Evolutionary conservation across 2,888 invertebrate species (phyloP).

Genomic region (Brachylomia viminalis): DNA sequence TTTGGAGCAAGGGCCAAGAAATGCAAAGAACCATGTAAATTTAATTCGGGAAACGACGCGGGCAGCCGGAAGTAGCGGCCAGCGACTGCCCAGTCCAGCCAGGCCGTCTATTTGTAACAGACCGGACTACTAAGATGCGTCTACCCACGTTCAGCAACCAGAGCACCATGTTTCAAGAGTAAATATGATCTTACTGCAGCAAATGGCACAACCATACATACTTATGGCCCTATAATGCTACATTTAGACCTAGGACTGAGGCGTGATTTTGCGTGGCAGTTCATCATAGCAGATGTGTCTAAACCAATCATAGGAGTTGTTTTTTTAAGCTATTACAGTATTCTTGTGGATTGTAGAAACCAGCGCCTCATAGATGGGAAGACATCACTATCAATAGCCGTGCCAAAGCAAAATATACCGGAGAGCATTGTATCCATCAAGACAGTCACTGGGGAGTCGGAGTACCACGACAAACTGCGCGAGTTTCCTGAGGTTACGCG

Average conservation of each 20-base stretch:
- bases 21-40: too few relatives aligned
- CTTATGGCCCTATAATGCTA: neutral
- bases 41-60: too few relatives aligned
- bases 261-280: constrained; percentile 18
- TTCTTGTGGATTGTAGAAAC: constrained; percentile 32
- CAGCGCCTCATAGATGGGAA: constrained; percentile 12
- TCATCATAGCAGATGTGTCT: constrained; percentile 15
- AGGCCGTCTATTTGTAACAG: constrained; percentile 17
- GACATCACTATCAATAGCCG: neutral
- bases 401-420: neutral
- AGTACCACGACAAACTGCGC: constrained; percentile 3
- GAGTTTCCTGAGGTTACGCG: constrained; percentile 14
- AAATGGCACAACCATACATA: constrained; percentile 7
- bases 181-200: neutral
- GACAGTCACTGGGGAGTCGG: neutral
- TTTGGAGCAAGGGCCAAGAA: too few relatives aligned
- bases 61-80: too few relatives aligned
- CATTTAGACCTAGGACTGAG: constrained; percentile 20
- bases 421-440: constrained; percentile 10
- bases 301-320: constrained; percentile 19
- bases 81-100: too few relatives aligned
- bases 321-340: constrained; percentile 8
- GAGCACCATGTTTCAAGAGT: neutral
- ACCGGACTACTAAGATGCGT: constrained; percentile 22
- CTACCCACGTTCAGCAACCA: constrained; percentile 7